Percentiles rank a stretch among this genome's conserved stretches.
phyloP scores from a whole-genome alignment of 2,113 vertebrate genomes.

The Chaenogobius annularis region DNA sequence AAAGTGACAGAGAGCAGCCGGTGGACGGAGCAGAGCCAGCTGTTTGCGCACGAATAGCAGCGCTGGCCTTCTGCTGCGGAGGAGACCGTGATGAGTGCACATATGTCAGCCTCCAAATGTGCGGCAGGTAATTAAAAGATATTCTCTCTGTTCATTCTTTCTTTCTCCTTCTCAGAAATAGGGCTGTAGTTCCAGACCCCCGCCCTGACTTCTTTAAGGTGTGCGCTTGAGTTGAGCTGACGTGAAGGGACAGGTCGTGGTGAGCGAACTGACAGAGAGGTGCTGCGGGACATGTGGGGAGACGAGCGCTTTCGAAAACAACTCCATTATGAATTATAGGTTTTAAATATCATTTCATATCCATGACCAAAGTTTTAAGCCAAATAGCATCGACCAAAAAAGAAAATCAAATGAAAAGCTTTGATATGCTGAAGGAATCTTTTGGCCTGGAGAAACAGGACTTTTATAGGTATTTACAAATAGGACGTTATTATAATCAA shows the following conservation, averaged over 20 bases:
- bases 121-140: constrained; percentile 8
- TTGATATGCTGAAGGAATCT: no score
- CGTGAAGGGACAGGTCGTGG: constrained; percentile 46
- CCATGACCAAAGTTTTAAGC: no score
- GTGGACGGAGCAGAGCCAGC: constrained; percentile 38
- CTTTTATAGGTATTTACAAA: no score
- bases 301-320: constrained; percentile 20
- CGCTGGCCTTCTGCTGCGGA: constrained; percentile 37
- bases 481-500: no score
- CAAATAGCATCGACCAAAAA: no score
- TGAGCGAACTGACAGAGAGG: constrained; percentile 49
- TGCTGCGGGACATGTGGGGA: constrained; percentile 41
- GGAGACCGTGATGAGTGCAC: constrained; percentile 1
- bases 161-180: constrained; percentile 16
- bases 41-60: constrained; percentile 56
- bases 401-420: no score
- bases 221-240: constrained; percentile 25
- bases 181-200: constrained; percentile 16
- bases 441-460: no score
- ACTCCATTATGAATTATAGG: neutral
- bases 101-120: constrained; percentile 21
- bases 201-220: neutral
- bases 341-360: neutral
- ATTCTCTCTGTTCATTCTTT: constrained; percentile 6
- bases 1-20: constrained; percentile 19